phyloP scores from a whole-genome alignment of 2,113 vertebrate genomes.

The Arenaria interpres region DNA sequence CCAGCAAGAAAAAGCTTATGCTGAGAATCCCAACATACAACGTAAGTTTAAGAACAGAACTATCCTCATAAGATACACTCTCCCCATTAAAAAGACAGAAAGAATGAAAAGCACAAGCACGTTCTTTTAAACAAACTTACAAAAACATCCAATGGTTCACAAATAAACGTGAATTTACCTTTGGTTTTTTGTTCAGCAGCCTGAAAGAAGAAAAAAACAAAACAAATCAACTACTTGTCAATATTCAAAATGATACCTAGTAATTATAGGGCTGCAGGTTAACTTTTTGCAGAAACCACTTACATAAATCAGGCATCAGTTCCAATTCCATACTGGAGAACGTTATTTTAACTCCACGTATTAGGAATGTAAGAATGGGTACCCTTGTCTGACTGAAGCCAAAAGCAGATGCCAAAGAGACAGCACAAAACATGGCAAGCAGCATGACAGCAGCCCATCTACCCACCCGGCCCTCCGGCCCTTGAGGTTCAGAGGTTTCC shows the following conservation, averaged over 20 bases:
- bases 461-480: not conserved
- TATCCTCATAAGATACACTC: not conserved
- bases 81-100: not conserved
- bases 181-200: conserved; percentile 97
- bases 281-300: not conserved
- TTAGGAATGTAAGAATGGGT: not conserved
- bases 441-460: not conserved
- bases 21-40: not conserved
- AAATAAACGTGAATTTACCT: conserved; percentile 80
- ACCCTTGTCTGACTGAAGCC: not conserved
- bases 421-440: not conserved
- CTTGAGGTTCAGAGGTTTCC: not conserved
- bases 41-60: not conserved
- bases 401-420: not conserved
- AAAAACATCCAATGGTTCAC: not conserved
- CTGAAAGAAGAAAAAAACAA: conserved; percentile 76
- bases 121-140: not conserved
- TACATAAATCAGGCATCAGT: not conserved
- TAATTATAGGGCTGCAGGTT: not conserved
- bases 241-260: not conserved
- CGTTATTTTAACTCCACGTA: not conserved
- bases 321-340: not conserved
- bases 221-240: conserved; percentile 21
- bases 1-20: not conserved
- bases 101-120: not conserved